A percentile compares a stretch with the other conserved stretches of the same genome.
phyloP scores from a whole-genome alignment of 2,797 vertebrate species.

The Agapornis canus region DNA sequence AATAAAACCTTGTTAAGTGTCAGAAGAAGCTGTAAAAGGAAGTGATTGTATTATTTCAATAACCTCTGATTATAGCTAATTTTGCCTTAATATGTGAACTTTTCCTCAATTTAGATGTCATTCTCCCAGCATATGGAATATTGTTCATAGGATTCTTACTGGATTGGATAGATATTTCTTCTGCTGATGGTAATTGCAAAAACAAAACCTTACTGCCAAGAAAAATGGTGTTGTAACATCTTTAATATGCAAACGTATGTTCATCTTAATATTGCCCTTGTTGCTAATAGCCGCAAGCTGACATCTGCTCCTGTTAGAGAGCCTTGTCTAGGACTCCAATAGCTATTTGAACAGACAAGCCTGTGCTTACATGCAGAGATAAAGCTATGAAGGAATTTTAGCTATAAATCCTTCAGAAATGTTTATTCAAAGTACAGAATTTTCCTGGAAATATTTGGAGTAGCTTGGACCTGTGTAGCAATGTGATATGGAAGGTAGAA shows the following conservation, averaged over 20 bases:
- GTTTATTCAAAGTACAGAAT: neutral
- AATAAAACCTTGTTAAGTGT: neutral
- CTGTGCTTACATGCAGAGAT: neutral
- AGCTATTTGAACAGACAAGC: neutral
- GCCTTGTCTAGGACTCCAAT: neutral
- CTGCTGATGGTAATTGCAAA: neutral
- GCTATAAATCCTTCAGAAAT: neutral
- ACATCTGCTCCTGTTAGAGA: neutral
- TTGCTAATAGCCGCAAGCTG: neutral
- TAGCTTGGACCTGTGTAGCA: neutral
- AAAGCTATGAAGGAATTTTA: neutral
- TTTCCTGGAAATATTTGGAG: neutral
- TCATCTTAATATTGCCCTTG: neutral
- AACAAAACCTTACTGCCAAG: neutral
- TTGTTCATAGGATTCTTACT: neutral
- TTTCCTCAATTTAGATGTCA: neutral
- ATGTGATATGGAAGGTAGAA: neutral
- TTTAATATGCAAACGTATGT: neutral
- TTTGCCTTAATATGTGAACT: neutral
- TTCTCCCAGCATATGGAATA: neutral
- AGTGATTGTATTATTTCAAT: neutral
- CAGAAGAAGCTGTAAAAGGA: neutral
- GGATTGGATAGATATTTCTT: neutral
- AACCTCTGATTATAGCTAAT: neutral
- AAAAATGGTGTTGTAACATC: neutral